Evolutionary conservation across 2,113 vertebrate species (phyloP).

Genomic region (Choloepus hoffmanni): DNA sequence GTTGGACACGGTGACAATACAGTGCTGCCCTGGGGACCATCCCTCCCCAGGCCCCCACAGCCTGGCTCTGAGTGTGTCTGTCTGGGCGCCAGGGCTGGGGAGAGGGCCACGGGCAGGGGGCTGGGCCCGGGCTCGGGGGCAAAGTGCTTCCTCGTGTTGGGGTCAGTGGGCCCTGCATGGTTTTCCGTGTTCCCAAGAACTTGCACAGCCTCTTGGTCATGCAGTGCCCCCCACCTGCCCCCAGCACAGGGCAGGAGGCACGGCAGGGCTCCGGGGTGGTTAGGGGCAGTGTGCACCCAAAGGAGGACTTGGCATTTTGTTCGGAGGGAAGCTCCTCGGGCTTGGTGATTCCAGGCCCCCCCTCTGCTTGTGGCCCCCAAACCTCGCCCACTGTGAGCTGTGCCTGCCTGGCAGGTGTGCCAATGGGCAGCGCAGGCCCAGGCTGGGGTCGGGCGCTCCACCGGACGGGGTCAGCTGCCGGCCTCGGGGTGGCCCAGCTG

Average conservation of each 20-base stretch:
- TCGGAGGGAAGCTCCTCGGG: neutral
- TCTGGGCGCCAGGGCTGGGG: neutral
- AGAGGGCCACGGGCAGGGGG: neutral
- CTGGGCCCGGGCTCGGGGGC: neutral
- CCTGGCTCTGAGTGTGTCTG: neutral
- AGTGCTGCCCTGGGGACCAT: neutral
- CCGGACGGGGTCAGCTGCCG: too few species aligned
- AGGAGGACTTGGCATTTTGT: too few species aligned
- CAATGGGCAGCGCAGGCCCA: too few species aligned
- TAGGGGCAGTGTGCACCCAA: neutral
- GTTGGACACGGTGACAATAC: slow-evolving; percentile 39
- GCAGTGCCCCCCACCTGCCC: accelerated
- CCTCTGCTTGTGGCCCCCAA: neutral
- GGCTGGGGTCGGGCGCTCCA: too few species aligned
- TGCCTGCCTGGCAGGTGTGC: too few species aligned
- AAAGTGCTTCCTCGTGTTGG: neutral
- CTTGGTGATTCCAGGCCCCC: neutral
- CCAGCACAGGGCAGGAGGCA: neutral
- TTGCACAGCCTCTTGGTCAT: neutral
- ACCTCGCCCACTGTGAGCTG: too few species aligned
- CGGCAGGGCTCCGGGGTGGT: neutral
- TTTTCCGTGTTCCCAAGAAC: neutral
- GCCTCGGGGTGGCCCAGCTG: too few species aligned
- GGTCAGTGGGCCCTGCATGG: too few species aligned
- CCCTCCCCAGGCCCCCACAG: neutral